phyloP scores from a whole-genome alignment of 1,140 invertebrate genomes.

The Camponotus vicinus region DNA sequence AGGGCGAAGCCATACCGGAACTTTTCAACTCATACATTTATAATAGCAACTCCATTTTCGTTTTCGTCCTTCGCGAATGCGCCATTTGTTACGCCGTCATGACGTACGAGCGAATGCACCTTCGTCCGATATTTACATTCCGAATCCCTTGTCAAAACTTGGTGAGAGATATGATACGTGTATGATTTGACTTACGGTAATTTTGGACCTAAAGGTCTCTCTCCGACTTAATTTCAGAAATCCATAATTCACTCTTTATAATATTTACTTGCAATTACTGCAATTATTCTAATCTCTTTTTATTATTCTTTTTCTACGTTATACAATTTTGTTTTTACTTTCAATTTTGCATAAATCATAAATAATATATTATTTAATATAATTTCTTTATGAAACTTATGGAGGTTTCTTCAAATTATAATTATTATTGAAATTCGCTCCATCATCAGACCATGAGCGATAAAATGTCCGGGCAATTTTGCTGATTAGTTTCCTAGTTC shows the following conservation, averaged over 20 bases:
- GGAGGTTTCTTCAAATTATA: neutral
- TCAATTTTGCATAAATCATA: neutral
- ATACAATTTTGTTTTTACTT: neutral
- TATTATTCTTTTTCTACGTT: neutral
- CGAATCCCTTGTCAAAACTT: constrained; percentile 23
- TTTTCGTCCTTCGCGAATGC: constrained; percentile 27
- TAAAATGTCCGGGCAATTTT: constrained; percentile 44
- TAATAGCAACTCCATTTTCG: constrained; percentile 57
- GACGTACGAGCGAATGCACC: constrained; percentile 26
- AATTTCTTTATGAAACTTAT: too few relatives aligned
- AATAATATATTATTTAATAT: neutral
- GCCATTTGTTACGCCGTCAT: constrained; percentile 53
- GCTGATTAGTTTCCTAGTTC: constrained; percentile 35
- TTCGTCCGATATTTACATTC: constrained; percentile 38
- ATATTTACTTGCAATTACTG: neutral
- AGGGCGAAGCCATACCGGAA: constrained; percentile 33
- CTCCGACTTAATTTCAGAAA: neutral
- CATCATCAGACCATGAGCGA: neutral
- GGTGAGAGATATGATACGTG: neutral
- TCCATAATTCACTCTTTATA: neutral
- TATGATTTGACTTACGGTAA: constrained; percentile 3
- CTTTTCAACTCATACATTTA: constrained; percentile 58
- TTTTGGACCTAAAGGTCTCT: neutral
- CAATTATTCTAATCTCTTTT: neutral
- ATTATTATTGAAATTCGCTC: constrained; percentile 37